phyloP scores from a whole-genome alignment of 2,888 invertebrate species.

The Oxyteleia sp. region DNA sequence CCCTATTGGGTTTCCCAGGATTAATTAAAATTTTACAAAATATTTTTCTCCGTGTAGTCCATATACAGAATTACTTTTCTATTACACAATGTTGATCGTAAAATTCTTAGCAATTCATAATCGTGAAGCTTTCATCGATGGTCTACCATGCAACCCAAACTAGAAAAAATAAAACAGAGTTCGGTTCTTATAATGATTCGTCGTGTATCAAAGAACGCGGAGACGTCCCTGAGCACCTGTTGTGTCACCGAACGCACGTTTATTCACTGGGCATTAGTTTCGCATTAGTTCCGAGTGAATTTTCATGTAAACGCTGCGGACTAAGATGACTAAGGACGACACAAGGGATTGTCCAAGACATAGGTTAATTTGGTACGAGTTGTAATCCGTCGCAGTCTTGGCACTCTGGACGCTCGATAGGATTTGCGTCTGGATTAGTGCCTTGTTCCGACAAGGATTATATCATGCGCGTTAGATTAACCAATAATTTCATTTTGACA shows the following conservation, averaged over 20 bases:
- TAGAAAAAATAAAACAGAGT: conserved; percentile 6
- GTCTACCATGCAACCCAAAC: no score
- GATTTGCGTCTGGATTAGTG: conserved; percentile 78
- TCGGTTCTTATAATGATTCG: conserved; percentile 29
- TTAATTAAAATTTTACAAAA: no score
- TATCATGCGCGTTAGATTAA: conserved; percentile 86
- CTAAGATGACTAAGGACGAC: conserved; percentile 56
- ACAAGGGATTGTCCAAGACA: conserved; percentile 76
- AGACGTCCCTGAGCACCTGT: conserved; percentile 78
- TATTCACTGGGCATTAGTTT: conserved; percentile 80
- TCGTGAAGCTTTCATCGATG: no score
- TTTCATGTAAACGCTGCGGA: conserved; percentile 83
- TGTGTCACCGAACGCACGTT: conserved; percentile 78
- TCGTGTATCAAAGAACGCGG: conserved; percentile 43
- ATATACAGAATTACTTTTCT: no score
- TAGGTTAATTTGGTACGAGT: conserved; percentile 86
- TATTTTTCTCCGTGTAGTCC: no score
- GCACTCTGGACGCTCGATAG: conserved; percentile 78
- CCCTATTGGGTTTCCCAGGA: no score
- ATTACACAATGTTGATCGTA: no score
- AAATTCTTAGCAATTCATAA: no score
- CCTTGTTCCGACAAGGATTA: conserved; percentile 86
- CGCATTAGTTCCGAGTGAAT: conserved; percentile 85
- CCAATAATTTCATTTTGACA: conserved; percentile 79
- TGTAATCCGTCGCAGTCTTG: conserved; percentile 85